Evolutionary conservation across 2,888 invertebrate species (phyloP), one percentile per base, ranked within the genome.

Genomic region (Melinaea marsaeus): DNA sequence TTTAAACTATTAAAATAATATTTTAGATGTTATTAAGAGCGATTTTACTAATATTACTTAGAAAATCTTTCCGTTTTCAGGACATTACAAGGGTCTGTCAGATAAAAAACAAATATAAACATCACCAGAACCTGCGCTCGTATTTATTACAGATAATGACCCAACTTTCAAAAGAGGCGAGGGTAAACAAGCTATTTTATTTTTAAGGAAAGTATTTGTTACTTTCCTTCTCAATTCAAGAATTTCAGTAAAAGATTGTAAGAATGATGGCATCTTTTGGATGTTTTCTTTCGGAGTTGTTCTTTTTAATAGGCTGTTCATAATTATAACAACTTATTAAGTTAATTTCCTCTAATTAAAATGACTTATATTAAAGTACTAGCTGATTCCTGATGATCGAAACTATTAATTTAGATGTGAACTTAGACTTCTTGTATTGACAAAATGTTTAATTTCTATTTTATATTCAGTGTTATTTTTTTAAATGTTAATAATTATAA

Each of bases 81-180:
- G 13, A 56, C 46, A 56, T 55, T 59, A 59, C 7, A 46, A 51
- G 61, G 34, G 51, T 34, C 22, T 54, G 54, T 58, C 56, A 59
- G 58, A 65, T 61, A 62, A 22, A 22, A 22, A 22, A 62, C 13
- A 57, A 62, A 59, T 48, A 42, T 35, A 55, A 46, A 54, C 62
- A 62, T 65, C 55, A 62, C 62, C 33, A 37, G 48, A 65, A 65
- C 60, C 65, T 62, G 65, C 46, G 62, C 55, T 61, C 61, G 59
- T 59, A 62, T 64, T 65, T 65, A 65, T 65, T 65, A 59, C 11
- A 62, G 65, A 65, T 62, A 65, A 65, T 65, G 60, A 34, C 60
- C 62, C 48, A 65, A 65, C 59, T 65, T 65, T 60, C 51, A 13
- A 51, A 34, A 48, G 61, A 47, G 32, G 32, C 11, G 60, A 60